Conservation (phyloP, 2,797 vertebrate genomes). For the Mastacembelus armatus region DNA sequence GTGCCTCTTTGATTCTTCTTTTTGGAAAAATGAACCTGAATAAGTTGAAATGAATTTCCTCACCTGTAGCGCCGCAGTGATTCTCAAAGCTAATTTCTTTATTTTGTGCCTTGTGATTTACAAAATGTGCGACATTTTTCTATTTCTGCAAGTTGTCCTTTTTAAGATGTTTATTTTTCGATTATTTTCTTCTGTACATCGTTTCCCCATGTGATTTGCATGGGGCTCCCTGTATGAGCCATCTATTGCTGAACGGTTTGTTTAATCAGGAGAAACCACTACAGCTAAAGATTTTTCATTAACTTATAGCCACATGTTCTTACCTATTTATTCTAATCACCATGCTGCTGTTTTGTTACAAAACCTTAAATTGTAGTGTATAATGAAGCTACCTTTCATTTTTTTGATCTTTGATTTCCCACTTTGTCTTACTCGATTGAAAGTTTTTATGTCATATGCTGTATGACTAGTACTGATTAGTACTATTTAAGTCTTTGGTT, state of each 20-base stretch:
- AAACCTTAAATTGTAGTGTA: slow-evolving; percentile 24
- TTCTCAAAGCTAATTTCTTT: slow-evolving; percentile 24
- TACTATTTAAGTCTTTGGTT: too few species aligned
- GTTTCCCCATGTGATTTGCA: slow-evolving; percentile 12
- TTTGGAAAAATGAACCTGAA: slow-evolving; percentile 1
- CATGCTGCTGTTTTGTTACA: slow-evolving; percentile 40
- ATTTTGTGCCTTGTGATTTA: slow-evolving; percentile 66
- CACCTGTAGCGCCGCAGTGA: slow-evolving; percentile 27
- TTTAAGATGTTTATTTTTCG: background rate
- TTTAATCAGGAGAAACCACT: background rate
- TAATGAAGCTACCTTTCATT: slow-evolving; percentile 15
- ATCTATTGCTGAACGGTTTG: slow-evolving; percentile 21
- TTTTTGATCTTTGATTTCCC: background rate
- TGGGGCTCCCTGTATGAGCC: slow-evolving; percentile 31
- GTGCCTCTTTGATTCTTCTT: slow-evolving; percentile 42
- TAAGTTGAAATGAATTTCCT: background rate
- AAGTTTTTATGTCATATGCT: too few species aligned
- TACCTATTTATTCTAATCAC: slow-evolving; percentile 61
- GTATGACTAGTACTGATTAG: too few species aligned
- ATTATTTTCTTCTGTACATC: background rate
- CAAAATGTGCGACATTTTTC: slow-evolving; percentile 11
- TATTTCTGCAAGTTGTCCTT: background rate
- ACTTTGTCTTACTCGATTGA: too few species aligned
- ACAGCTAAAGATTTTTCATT: slow-evolving; percentile 4
- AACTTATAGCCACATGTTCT: slow-evolving; percentile 17